Conservation (phyloP, 2,113 vertebrate species). For the Coracopsis vasa region DNA sequence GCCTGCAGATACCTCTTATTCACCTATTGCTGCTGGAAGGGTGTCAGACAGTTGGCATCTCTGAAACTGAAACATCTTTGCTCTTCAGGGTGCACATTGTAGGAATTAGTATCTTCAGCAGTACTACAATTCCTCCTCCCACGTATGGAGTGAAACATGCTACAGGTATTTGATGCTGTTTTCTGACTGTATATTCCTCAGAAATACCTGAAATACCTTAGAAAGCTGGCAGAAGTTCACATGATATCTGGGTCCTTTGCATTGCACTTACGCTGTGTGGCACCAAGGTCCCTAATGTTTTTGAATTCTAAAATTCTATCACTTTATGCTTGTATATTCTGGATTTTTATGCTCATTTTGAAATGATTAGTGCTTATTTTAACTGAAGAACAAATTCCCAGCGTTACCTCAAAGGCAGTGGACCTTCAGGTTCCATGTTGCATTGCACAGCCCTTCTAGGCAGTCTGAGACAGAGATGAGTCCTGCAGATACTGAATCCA, state of each 20-base stretch:
- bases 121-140: neutral
- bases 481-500: neutral
- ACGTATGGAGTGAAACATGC: neutral
- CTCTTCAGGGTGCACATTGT: neutral
- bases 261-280: neutral
- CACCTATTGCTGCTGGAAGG: neutral
- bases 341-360: neutral
- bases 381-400: neutral
- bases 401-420: neutral
- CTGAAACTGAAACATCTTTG: neutral
- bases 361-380: neutral
- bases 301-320: neutral
- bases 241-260: neutral
- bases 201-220: neutral
- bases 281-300: neutral
- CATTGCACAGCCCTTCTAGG: neutral
- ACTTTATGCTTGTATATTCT: neutral
- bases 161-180: neutral
- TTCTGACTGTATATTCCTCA: neutral
- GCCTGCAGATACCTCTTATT: neutral
- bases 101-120: neutral
- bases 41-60: neutral
- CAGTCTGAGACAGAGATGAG: neutral
- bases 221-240: neutral
- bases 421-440: neutral